Evolutionary conservation across 2,888 invertebrate species (phyloP), one percentile per base, ranked within the genome.

Genomic region (Andrena bicolor): DNA sequence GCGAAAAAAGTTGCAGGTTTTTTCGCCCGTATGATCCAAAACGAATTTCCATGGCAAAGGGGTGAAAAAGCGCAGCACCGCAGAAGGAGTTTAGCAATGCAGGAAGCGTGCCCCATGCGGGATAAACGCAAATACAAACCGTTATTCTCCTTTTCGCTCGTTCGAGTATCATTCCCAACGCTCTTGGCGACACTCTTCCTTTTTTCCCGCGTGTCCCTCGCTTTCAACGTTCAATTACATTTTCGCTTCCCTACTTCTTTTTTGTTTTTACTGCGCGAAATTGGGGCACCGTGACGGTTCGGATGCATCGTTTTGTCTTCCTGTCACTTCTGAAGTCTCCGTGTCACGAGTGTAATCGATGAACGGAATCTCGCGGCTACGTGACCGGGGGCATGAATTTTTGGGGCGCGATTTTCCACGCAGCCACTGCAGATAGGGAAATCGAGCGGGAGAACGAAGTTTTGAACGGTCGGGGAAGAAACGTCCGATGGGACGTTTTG

Each of bases 61-160:
- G 65, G 49, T 53, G 75, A 41, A 53, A 75, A 75, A 63, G 75
- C 41, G 32, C 20, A 35, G 7, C 23, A 58, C 64, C 53, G 20
- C 66, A 48, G 26, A 20, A 64, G 58, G 56, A 64, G 69, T 69
- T 64, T 48, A 69, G 58, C 78, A 69, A 58, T 64, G 63, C 68
- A 23, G 48, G 26, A 68, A 69, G 48, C 63, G 7, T 69, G 48
- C 49, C 41, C 68, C 68, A 49, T 75, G 69, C 53, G 56, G 78
- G 76, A 64, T 69, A 56, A 76, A 75, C 76, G 76, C 68, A 79
- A 79, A 79, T 76, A 76, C 76, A 69, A 79, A 56, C 35, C 48
- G 16, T 35, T 56, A 48, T 48, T 64, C 53, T 30, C 51, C 61
- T 66, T 63, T 6, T 23, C 56, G 58, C 56, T 30, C 41, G 56